phyloP scores from a whole-genome alignment of 2,797 vertebrate genomes.

The Enteromius argenteus region DNA sequence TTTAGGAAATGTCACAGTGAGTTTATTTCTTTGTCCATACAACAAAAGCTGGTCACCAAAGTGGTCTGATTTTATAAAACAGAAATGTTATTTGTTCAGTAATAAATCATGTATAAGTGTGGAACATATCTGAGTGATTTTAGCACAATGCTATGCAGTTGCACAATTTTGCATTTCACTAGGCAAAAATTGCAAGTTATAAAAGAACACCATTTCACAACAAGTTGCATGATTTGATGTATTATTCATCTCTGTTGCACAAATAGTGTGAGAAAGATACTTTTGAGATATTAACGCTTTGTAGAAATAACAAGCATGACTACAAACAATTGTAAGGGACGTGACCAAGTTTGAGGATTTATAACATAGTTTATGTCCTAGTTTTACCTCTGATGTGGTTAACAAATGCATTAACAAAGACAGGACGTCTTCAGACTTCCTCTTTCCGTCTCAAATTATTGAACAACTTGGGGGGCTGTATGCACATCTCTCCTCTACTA shows the following conservation, averaged over 20 bases:
- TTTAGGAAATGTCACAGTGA: neutral
- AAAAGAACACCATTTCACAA: neutral
- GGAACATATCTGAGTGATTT: neutral
- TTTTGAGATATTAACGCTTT: neutral
- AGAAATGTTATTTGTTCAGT: neutral
- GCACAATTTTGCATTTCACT: neutral
- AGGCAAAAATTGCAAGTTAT: neutral
- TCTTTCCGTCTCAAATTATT: constrained; percentile 39
- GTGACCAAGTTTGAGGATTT: neutral
- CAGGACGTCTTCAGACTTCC: constrained; percentile 55
- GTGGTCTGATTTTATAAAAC: neutral
- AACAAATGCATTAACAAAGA: constrained; percentile 55
- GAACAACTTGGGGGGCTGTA: constrained; percentile 20
- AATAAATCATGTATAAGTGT: neutral
- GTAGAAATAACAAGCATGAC: neutral
- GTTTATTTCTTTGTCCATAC: neutral
- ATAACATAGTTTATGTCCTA: constrained; percentile 37
- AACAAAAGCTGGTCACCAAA: neutral
- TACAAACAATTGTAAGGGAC: neutral
- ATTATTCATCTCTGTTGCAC: neutral
- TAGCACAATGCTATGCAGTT: neutral
- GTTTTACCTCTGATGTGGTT: constrained; percentile 44
- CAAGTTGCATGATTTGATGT: neutral
- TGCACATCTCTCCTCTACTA: constrained; percentile 36
- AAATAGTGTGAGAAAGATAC: neutral